A percentile compares a stretch with the other conserved stretches of the same genome.
Evolutionary conservation across 53 echinoderm and acorn worm genomes (phyloP).

Genomic region (Glandiceps talaboti): DNA sequence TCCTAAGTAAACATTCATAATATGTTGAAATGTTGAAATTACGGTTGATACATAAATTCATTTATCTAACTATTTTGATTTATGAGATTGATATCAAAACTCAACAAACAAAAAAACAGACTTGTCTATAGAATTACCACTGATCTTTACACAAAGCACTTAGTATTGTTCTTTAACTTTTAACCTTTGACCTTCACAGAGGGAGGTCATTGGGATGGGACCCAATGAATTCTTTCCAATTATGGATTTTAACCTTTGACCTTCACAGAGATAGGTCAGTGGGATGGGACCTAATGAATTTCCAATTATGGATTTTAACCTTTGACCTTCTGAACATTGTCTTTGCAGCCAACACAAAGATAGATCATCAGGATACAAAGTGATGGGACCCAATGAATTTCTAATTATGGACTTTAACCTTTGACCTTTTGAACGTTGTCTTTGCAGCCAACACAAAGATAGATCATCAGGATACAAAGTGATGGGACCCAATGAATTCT

Average conservation of each 20-base stretch:
- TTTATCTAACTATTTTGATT: too few species aligned
- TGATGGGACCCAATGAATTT: conserved; percentile 80
- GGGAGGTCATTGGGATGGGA: too few species aligned
- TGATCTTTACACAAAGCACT: too few species aligned
- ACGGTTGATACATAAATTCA: too few species aligned
- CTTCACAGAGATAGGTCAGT: conserved; percentile 71
- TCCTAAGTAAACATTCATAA: too few species aligned
- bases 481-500: conserved; percentile 80
- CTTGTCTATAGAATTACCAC: too few species aligned
- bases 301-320: conserved; percentile 86
- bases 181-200: too few species aligned
- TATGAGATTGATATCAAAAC: too few species aligned
- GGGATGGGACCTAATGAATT: conserved; percentile 78
- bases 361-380: conserved; percentile 53
- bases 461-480: conserved; percentile 58
- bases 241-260: conserved; percentile 85
- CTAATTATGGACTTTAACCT: conserved; percentile 87
- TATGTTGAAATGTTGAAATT: too few species aligned
- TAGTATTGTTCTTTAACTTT: too few species aligned
- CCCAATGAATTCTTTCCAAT: conserved; percentile 90
- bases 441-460: conserved; percentile 58
- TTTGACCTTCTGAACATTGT: conserved; percentile 67
- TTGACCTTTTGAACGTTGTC: too few species aligned
- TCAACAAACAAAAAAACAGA: too few species aligned
- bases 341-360: conserved; percentile 56